These are phyloP conservation scores for Diglossa cyanea DNA, from an alignment of 2,797 vertebrate genomes.

Conservation along the genomic window DNA sequence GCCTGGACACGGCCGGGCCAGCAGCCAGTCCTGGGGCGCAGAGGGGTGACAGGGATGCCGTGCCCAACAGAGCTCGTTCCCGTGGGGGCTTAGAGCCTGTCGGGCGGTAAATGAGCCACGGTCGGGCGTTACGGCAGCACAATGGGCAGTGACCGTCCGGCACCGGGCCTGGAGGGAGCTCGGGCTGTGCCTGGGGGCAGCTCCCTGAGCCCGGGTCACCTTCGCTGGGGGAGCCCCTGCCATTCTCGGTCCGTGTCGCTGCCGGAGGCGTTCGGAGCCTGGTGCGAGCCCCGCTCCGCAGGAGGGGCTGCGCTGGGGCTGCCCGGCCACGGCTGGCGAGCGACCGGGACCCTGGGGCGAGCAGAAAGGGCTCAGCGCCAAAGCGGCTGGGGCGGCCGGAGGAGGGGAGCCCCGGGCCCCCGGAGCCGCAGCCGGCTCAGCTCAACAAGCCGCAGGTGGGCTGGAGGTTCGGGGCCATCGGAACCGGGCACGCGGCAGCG, in stretches of 20 bases:
- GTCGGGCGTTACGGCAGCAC: accelerated
- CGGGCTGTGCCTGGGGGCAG: not conserved
- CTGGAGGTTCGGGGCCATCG: not conserved
- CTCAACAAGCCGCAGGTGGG: not conserved
- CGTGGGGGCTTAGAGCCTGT: accelerated
- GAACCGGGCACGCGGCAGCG: accelerated
- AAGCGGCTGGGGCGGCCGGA: accelerated
- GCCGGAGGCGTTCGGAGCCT: not conserved
- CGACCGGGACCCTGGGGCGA: accelerated
- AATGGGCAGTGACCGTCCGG: accelerated
- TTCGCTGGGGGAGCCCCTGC: not conserved
- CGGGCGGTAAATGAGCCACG: not conserved
- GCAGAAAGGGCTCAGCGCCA: not conserved
- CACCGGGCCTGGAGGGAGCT: accelerated
- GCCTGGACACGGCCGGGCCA: not conserved
- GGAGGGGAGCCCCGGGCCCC: too few species aligned
- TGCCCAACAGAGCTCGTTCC: not conserved
- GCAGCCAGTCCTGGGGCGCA: not conserved
- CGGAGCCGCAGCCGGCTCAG: not conserved
- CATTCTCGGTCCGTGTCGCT: accelerated
- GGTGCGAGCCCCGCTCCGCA: accelerated
- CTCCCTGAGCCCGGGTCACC: not conserved
- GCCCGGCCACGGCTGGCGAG: not conserved
- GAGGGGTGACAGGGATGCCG: not conserved
- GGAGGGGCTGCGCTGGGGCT: not conserved